Conservation (phyloP, 2,888 invertebrate genomes). For the Eugnorisma glareosa region DNA sequence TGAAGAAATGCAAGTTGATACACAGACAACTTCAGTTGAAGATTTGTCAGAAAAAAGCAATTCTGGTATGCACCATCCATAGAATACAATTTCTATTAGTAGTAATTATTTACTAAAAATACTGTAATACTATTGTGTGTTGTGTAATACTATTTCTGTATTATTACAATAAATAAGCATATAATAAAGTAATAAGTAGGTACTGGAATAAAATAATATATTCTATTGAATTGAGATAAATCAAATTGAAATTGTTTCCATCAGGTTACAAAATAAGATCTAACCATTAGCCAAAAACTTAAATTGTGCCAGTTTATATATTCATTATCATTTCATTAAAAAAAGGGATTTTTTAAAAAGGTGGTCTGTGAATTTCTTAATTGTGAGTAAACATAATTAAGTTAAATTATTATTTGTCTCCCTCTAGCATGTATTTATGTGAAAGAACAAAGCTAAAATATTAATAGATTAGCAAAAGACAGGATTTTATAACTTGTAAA, state of each 20-base stretch:
- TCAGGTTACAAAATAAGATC: too few relatives aligned
- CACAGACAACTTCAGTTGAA: slow-evolving; percentile 83
- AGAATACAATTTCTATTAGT: neutral
- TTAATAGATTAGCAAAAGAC: neutral
- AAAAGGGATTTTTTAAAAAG: neutral
- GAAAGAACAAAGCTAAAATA: neutral
- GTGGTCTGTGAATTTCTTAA: neutral
- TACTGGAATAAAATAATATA: neutral
- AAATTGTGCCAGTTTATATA: too few relatives aligned
- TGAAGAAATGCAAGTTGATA: slow-evolving; percentile 88
- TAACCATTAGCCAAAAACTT: neutral
- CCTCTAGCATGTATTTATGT: neutral
- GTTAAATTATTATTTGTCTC: neutral
- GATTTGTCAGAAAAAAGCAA: slow-evolving; percentile 86
- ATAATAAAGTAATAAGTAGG: neutral
- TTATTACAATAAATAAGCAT: neutral
- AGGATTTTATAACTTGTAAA: neutral
- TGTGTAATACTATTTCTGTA: too few relatives aligned
- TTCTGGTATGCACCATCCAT: slow-evolving; percentile 71
- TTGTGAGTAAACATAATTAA: neutral
- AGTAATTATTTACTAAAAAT: too few relatives aligned
- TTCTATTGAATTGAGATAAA: neutral
- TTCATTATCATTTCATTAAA: too few relatives aligned
- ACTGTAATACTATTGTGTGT: too few relatives aligned
- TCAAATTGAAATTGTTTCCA: neutral